Evolutionary conservation across 2,113 vertebrate genomes (phyloP), one percentile per base, ranked within the genome.

Genomic region (Mastomys coucha): DNA sequence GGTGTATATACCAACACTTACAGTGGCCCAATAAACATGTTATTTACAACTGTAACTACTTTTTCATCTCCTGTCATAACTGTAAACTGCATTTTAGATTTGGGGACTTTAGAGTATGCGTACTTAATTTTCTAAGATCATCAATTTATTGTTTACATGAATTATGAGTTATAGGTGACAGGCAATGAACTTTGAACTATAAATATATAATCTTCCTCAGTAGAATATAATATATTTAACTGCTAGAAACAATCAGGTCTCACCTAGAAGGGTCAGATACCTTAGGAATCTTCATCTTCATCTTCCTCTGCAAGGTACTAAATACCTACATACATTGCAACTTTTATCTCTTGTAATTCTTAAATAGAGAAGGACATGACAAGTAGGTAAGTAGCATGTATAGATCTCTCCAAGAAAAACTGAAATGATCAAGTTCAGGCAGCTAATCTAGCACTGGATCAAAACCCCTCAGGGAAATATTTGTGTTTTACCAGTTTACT

Each of bases 401-500:
- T 89, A 97, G 97, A 97, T 97, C 17, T 5, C 89, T 98, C 89
- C 91, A 97, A 98, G 97, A 93, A 97, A 96, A 97, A 96, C 95
- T 98, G 72, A 98, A 98, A 98, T 97, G 42, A 98, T 98, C 97
- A 98, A 95, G 98, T 98, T 97, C 97, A 98, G 93, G 89, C 78
- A 94, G 85, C 95, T 98, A 98, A 99, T 98, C 98, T 97, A 98
- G 80, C 88, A 96, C 91, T 98, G 97, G 96, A 98, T 98, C 97
- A 98, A 95, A 98, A 94, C 58, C 95, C 97, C 95, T 96, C 73
- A 70, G 98, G 98, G 97, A 98, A 98, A 98, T 98, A 98, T 98
- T 98, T 98, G 97, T 95, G 96, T 98, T 97, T 98, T 98, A 82
- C 97, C 95, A 96, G 98, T 98, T 98, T 97, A 98, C 97, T 98